Conservation (phyloP, 2,113 vertebrate species). For the Geothlypis trichas region DNA sequence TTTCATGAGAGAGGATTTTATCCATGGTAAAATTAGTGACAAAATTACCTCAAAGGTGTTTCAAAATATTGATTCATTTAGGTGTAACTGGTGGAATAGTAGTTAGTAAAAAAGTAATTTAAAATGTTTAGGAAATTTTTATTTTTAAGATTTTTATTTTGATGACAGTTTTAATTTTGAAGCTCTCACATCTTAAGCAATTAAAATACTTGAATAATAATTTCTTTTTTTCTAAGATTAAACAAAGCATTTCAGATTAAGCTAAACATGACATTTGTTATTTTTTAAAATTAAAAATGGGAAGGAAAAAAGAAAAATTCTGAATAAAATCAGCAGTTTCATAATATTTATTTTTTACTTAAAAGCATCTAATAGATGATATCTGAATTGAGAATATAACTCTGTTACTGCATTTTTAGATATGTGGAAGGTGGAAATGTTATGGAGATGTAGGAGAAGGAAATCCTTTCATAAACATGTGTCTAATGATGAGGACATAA, state of each 20-base stretch:
- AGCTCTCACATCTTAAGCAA: background rate
- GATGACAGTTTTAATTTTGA: background rate
- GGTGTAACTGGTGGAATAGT: background rate
- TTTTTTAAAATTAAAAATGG: background rate
- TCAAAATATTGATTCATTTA: background rate
- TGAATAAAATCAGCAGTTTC: rapidly evolving
- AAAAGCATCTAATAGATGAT: background rate
- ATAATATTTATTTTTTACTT: background rate
- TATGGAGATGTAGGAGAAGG: background rate
- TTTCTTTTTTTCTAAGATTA: background rate
- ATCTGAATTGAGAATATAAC: background rate
- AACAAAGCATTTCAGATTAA: background rate
- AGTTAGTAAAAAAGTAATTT: background rate
- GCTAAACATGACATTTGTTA: rapidly evolving
- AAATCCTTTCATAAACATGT: background rate
- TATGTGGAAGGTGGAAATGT: rapidly evolving
- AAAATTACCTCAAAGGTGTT: background rate
- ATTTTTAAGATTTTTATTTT: background rate
- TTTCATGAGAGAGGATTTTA: background rate
- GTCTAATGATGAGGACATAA: background rate
- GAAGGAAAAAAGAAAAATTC: background rate
- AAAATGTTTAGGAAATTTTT: background rate
- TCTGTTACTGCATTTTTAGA: background rate
- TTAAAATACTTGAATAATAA: background rate
- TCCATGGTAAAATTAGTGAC: background rate